A percentile compares a stretch with the other conserved stretches of the same genome.
phyloP scores from a whole-genome alignment of 2,113 vertebrate genomes.

The Aptenodytes forsteri region DNA sequence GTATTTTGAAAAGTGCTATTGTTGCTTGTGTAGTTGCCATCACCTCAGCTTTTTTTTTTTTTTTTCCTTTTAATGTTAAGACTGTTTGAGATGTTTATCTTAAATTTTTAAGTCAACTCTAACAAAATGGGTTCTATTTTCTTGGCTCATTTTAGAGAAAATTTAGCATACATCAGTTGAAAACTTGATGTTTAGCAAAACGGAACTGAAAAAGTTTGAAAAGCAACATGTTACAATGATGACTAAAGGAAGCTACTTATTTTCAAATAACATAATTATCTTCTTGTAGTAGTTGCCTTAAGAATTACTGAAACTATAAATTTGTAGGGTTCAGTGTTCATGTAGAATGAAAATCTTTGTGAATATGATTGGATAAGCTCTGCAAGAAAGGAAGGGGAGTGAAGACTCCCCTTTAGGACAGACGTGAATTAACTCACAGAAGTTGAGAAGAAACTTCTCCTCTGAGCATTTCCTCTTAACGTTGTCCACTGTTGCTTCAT shows the following conservation, averaged over 20 bases:
- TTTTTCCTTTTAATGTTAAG: not conserved
- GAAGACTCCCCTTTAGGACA: not conserved
- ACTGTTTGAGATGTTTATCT: not conserved
- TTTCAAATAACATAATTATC: not conserved
- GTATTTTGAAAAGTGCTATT: not conserved
- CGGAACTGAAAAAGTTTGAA: not conserved
- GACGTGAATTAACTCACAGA: not conserved
- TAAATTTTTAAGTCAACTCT: not conserved
- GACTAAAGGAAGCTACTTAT: not conserved
- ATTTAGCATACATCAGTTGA: not conserved
- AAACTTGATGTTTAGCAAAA: not conserved
- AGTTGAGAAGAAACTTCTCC: not conserved
- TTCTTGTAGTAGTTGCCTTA: not conserved
- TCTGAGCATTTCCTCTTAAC: not conserved
- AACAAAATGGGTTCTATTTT: not conserved
- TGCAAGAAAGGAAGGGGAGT: not conserved
- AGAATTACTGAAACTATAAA: not conserved
- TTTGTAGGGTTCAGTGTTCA: not conserved
- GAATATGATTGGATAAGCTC: not conserved
- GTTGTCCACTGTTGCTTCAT: not conserved
- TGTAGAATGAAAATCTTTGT: not conserved
- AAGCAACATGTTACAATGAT: not conserved
- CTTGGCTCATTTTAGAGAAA: not conserved
- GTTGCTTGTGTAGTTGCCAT: not conserved
- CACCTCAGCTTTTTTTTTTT: not conserved